Evolutionary conservation across 1,140 invertebrate species (phyloP).

Genomic region (Drosophila lini): DNA sequence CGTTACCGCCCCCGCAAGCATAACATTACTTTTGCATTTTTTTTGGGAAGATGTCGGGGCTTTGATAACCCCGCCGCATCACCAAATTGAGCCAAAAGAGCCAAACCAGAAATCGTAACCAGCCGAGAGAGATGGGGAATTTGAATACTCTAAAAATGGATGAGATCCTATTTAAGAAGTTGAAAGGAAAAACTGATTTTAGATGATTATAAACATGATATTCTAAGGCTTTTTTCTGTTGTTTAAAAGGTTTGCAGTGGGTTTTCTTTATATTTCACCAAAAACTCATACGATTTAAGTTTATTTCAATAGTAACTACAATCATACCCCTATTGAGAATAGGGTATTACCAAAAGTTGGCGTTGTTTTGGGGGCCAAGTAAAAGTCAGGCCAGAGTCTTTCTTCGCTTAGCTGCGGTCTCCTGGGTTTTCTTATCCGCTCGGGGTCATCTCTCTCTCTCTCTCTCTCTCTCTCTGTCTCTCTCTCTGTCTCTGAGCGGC

Average conservation of each 20-base stretch:
- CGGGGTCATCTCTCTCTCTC: constrained; percentile 53
- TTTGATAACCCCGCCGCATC: constrained; percentile 61
- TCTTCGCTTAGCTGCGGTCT: constrained; percentile 9
- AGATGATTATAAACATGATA: no score
- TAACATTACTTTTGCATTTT: constrained; percentile 70
- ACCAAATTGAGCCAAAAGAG: constrained; percentile 30
- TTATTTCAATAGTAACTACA: neutral
- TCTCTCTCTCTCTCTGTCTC: constrained; percentile 13
- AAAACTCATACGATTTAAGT: neutral
- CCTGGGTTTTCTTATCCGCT: constrained; percentile 47
- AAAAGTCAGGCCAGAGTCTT: constrained; percentile 55
- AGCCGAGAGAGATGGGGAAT: neutral
- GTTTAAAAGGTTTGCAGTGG: no score
- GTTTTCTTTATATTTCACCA: neutral
- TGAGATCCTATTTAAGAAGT: no score
- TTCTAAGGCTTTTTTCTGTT: no score
- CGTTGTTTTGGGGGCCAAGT: constrained; percentile 8
- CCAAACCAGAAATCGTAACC: constrained; percentile 31
- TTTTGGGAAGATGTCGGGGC: constrained; percentile 56
- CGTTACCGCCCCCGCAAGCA: constrained; percentile 22
- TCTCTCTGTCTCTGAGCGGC: constrained; percentile 34
- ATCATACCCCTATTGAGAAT: neutral
- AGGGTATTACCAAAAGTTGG: constrained; percentile 17
- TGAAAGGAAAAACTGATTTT: no score
- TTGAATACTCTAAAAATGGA: constrained; percentile 3